phyloP scores from a whole-genome alignment of 2,113 vertebrate species.

The Dunckerocampus dactyliophorus region DNA sequence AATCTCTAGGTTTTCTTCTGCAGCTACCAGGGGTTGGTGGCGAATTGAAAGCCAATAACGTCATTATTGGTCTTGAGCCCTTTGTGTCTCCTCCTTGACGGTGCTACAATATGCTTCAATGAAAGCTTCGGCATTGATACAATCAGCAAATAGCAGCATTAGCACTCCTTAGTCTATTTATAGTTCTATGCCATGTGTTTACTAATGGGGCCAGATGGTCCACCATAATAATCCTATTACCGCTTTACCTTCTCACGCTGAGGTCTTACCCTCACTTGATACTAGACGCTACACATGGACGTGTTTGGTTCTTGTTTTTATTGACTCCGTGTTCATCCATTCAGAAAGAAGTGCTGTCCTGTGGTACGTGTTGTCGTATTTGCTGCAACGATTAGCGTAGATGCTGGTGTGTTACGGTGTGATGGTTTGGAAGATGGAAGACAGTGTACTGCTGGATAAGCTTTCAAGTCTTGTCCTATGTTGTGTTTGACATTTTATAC shows the following conservation, averaged over 20 bases:
- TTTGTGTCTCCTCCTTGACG: too few relatives aligned
- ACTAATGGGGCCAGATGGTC: slow-evolving; percentile 49
- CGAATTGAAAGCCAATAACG: too few relatives aligned
- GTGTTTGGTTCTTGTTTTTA: slow-evolving; percentile 19
- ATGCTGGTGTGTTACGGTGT: background rate
- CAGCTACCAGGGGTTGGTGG: too few relatives aligned
- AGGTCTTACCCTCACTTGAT: slow-evolving; percentile 12
- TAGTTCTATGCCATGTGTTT: slow-evolving; percentile 33
- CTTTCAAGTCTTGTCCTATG: background rate
- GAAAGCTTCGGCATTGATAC: background rate
- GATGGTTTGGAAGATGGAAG: background rate
- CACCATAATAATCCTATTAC: slow-evolving; percentile 56
- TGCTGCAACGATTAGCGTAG: slow-evolving; percentile 9
- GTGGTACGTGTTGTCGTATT: slow-evolving; percentile 33
- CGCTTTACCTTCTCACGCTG: slow-evolving; percentile 27
- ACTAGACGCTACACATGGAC: slow-evolving; percentile 21
- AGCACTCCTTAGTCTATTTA: slow-evolving; percentile 37
- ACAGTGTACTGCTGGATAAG: background rate
- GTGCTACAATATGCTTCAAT: background rate
- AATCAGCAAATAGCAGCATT: slow-evolving; percentile 42
- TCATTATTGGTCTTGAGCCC: too few relatives aligned
- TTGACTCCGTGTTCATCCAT: slow-evolving; percentile 18
- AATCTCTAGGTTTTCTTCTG: too few relatives aligned
- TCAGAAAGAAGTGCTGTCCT: slow-evolving; percentile 19
- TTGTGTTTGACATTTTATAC: background rate